phyloP scores from a whole-genome alignment of 64 coral and sea anemone species.

The Trachythela sp. region DNA sequence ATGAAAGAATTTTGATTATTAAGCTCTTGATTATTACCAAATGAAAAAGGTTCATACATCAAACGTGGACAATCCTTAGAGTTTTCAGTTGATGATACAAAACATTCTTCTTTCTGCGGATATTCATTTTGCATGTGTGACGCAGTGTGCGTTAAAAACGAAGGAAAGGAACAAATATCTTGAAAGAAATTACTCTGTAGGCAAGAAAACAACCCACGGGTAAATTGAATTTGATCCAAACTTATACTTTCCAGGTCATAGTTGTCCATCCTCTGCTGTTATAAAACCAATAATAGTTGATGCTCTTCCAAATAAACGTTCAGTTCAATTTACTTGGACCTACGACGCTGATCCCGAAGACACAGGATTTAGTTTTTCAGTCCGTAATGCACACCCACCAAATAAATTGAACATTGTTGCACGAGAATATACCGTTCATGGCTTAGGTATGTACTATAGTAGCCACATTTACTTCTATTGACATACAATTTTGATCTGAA shows the following conservation, averaged over 20 bases:
- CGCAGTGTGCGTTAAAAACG: no score
- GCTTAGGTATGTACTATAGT: not conserved
- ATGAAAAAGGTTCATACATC: no score
- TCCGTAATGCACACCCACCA: not conserved
- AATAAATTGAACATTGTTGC: not conserved
- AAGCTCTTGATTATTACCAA: no score
- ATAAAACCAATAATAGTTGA: not conserved
- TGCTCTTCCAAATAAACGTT: not conserved
- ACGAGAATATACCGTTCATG: not conserved
- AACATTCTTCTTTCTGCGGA: no score
- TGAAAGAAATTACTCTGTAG: no score
- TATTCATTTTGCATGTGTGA: no score
- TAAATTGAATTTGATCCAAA: no score
- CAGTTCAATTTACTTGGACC: not conserved
- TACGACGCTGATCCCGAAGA: not conserved
- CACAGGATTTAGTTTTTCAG: not conserved
- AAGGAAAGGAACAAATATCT: no score
- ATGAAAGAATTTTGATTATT: no score
- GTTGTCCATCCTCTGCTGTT: not conserved
- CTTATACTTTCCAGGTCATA: not conserved
- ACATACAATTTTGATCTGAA: not conserved
- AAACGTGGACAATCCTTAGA: no score
- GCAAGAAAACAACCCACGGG: no score
- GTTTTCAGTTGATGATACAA: no score
- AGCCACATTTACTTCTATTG: not conserved